Conservation (phyloP, 2,797 vertebrate species). For the Fistularia commersonii region DNA sequence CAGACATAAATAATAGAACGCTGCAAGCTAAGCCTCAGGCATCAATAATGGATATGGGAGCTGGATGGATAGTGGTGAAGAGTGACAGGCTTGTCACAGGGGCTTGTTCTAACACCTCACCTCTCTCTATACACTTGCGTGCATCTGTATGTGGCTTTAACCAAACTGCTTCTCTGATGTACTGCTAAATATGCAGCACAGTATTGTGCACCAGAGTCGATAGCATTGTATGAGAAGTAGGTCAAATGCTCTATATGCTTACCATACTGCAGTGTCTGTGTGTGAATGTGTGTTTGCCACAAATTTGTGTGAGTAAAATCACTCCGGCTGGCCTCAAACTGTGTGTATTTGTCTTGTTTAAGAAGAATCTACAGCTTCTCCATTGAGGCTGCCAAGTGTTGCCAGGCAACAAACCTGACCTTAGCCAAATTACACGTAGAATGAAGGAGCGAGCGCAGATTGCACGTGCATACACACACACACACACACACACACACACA, state of each 20-base stretch:
- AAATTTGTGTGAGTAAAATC: slow-evolving; percentile 22
- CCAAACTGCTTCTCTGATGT: slow-evolving; percentile 15
- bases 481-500: slow-evolving; percentile 10
- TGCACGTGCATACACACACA: slow-evolving; percentile 4
- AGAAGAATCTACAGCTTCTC: slow-evolving; percentile 47
- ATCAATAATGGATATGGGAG: slow-evolving; percentile 72
- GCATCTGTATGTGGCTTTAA: slow-evolving; percentile 12
- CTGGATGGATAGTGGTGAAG: slow-evolving; percentile 47
- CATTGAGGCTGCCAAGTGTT: slow-evolving; percentile 59
- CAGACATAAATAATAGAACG: slow-evolving; percentile 75
- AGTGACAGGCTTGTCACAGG: slow-evolving; percentile 51
- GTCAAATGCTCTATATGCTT: slow-evolving; percentile 56
- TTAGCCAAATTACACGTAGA: slow-evolving; percentile 47
- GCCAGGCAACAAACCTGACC: slow-evolving; percentile 69
- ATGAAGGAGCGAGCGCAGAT: slow-evolving; percentile 15
- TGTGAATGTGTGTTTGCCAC: slow-evolving; percentile 17
- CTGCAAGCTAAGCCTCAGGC: slow-evolving; percentile 70
- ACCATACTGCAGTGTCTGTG: slow-evolving; percentile 35
- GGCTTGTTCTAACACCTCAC: slow-evolving; percentile 44
- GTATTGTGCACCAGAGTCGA: slow-evolving; percentile 27
- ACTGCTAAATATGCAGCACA: slow-evolving; percentile 36
- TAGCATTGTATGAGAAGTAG: slow-evolving; percentile 58
- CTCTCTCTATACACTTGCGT: slow-evolving; percentile 13
- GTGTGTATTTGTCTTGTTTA: slow-evolving; percentile 47
- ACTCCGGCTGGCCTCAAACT: slow-evolving; percentile 31